Conservation (phyloP, 2,113 vertebrate genomes). For the Carollia perspicillata region DNA sequence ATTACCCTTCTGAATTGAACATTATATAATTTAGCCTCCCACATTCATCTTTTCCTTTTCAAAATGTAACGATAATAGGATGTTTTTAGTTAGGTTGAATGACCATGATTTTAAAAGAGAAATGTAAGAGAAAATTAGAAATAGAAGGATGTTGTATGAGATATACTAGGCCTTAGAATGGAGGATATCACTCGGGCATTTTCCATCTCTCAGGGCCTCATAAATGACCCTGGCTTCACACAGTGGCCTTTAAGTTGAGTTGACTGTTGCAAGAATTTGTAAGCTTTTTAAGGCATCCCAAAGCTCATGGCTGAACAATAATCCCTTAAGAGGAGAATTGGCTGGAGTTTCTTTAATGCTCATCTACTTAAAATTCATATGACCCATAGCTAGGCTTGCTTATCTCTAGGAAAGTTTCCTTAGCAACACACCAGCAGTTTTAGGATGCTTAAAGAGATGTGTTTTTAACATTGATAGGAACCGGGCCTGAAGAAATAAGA, state of each 20-base stretch:
- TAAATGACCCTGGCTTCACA: background rate
- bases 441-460: background rate
- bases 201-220: background rate
- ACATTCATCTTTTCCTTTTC: background rate
- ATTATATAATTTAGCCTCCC: background rate
- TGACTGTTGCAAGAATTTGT: background rate
- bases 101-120: background rate
- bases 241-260: background rate
- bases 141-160: background rate
- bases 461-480: background rate
- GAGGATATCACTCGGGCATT: background rate
- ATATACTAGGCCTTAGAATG: background rate
- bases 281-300: background rate
- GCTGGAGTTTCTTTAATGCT: background rate
- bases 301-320: background rate
- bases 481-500: background rate
- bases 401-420: constrained; percentile 37
- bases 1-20: background rate
- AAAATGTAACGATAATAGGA: background rate
- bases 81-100: background rate
- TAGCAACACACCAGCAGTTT: background rate
- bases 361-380: constrained; percentile 13
- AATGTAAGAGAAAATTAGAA: background rate
- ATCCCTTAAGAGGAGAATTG: constrained; percentile 13
- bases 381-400: background rate